phyloP scores from a whole-genome alignment of 1,140 invertebrate genomes.

The Bombus breviceps region DNA sequence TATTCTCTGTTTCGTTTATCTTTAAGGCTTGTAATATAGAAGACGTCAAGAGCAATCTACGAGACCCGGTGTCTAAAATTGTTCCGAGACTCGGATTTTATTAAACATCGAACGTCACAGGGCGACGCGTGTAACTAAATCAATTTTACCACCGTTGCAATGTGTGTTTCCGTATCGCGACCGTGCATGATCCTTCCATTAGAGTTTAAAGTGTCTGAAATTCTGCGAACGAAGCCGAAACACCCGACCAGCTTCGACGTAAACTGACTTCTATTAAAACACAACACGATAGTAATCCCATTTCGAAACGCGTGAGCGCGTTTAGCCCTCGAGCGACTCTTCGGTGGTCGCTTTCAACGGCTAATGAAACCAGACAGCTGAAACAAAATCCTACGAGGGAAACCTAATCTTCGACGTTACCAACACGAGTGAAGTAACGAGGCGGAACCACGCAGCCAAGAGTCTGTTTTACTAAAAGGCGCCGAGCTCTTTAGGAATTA shows the following conservation, averaged over 20 bases:
- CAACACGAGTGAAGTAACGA: background rate
- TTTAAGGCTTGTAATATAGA: background rate
- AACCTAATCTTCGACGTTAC: conserved; percentile 25
- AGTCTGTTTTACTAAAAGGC: background rate
- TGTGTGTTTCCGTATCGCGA: background rate
- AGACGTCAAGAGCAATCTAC: background rate
- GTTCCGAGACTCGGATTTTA: background rate
- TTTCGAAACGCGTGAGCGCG: background rate
- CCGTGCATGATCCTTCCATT: conserved; percentile 31
- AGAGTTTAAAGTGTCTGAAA: conserved; percentile 18
- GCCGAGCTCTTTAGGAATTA: conserved; percentile 43
- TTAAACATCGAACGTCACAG: background rate
- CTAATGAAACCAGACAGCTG: conserved; percentile 37
- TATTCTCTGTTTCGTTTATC: background rate
- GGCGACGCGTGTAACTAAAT: background rate
- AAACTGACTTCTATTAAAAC: conserved; percentile 45
- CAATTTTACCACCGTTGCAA: background rate
- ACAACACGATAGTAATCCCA: conserved; percentile 20
- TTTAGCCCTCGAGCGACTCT: background rate
- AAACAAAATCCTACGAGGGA: conserved; percentile 15
- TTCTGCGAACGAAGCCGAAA: conserved; percentile 6
- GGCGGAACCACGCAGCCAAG: background rate
- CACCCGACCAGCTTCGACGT: background rate
- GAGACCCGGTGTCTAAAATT: background rate
- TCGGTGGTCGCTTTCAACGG: background rate